These are phyloP conservation scores for Apis cerana DNA, from an alignment of 1,140 invertebrate genomes.

Conservation along the genomic window DNA sequence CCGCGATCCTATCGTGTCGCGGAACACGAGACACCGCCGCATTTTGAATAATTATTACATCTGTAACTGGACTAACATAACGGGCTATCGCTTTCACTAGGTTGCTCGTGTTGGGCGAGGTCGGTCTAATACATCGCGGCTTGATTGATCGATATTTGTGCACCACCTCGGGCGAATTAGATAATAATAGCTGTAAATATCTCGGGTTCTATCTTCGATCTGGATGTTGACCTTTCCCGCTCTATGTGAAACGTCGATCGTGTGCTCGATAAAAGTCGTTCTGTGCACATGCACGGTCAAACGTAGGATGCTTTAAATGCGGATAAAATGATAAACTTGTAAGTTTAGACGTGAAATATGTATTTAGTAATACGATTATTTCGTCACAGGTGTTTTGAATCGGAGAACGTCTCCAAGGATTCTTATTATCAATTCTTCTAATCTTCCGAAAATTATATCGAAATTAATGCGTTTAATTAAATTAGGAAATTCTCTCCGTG, in stretches of 20 bases:
- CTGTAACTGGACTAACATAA: not conserved
- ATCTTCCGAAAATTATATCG: no score
- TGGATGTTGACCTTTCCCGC: constrained; percentile 11
- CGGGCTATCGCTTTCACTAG: constrained; percentile 17
- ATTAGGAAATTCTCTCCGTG: no score
- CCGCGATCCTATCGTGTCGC: not conserved
- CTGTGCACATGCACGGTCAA: no score
- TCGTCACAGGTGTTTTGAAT: no score
- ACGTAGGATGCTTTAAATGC: no score
- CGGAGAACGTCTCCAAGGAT: no score
- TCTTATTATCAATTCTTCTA: no score
- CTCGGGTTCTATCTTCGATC: constrained; percentile 1
- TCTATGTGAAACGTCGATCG: not conserved
- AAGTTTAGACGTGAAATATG: no score
- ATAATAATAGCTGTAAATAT: constrained; percentile 23
- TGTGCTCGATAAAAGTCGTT: not conserved
- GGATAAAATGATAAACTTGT: not conserved
- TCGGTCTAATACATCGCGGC: constrained; percentile 1
- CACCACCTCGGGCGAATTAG: not conserved
- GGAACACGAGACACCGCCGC: not conserved
- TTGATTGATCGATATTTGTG: constrained; percentile 13
- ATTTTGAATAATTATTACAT: constrained; percentile 35
- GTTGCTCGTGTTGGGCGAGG: constrained; percentile 5
- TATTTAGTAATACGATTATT: no score
- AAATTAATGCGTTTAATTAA: no score